Conservation (phyloP, 2,888 invertebrate species). For the Eristalis intricaria region DNA sequence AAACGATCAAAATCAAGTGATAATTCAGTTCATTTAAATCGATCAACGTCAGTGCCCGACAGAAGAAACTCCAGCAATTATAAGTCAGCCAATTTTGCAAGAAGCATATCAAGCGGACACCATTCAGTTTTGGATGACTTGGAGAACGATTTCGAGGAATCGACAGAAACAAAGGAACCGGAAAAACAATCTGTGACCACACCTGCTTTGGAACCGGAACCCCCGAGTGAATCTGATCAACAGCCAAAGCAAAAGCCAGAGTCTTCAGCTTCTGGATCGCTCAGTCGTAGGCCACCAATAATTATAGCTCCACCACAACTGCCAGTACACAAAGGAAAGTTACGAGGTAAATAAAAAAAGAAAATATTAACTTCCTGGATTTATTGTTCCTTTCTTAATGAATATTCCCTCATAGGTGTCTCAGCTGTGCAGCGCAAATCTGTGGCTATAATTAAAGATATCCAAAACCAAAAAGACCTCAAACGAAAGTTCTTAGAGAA, state of each 20-base stretch:
- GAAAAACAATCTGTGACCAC: background rate
- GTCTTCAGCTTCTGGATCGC: background rate
- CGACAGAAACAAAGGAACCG: background rate
- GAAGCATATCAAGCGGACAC: slow-evolving; percentile 13
- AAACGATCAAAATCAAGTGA: slow-evolving; percentile 11
- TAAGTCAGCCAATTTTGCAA: slow-evolving; percentile 26
- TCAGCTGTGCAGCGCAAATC: slow-evolving; percentile 45
- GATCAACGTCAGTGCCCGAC: background rate
- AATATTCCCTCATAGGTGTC: slow-evolving; percentile 40
- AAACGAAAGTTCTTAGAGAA: slow-evolving; percentile 78
- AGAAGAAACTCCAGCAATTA: background rate
- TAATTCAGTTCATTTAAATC: background rate
- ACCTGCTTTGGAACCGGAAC: background rate
- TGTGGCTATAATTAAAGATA: slow-evolving; percentile 44
- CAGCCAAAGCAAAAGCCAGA: background rate
- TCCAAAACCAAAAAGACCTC: slow-evolving; percentile 67
- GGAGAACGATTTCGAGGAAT: slow-evolving; percentile 4
- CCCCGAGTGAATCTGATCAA: background rate
- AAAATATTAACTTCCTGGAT: background rate
- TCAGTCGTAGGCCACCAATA: slow-evolving; percentile 71
- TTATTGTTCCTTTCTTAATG: too few relatives aligned
- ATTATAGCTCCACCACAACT: slow-evolving; percentile 77
- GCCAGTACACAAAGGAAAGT: slow-evolving; percentile 76
- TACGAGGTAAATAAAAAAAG: slow-evolving; percentile 73
- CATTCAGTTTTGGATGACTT: background rate